phyloP scores from a whole-genome alignment of 2,113 vertebrate species.

The Gymnocephalus cernua region DNA sequence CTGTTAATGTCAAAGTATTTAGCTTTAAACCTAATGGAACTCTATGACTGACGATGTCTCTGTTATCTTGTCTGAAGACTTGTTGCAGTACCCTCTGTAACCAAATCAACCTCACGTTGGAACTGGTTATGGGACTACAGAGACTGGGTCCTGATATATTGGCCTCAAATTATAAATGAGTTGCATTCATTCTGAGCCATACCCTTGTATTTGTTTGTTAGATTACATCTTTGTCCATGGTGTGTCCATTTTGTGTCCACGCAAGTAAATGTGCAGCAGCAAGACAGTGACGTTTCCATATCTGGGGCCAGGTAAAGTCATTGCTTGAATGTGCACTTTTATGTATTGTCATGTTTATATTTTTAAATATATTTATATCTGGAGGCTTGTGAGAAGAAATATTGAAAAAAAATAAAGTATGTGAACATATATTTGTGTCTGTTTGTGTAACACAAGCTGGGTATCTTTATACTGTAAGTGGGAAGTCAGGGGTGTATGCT shows the following conservation, averaged over 20 bases:
- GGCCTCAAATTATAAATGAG: conserved; percentile 47
- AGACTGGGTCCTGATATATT: conserved; percentile 51
- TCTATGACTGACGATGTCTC: conserved; percentile 47
- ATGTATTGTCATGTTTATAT: conserved; percentile 74
- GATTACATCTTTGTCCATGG: conserved; percentile 33
- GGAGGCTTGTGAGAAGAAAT: conserved; percentile 66
- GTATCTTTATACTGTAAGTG: background rate
- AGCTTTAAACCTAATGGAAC: conserved; percentile 53
- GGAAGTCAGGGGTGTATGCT: background rate
- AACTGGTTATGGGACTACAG: conserved; percentile 71
- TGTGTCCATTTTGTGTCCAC: conserved; percentile 50
- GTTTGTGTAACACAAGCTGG: conserved; percentile 29
- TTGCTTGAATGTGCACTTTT: conserved; percentile 73
- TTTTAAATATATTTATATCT: conserved; percentile 76
- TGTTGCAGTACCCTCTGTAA: conserved; percentile 69
- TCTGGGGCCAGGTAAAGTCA: conserved; percentile 55
- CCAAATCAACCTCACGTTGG: conserved; percentile 76
- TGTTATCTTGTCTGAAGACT: conserved; percentile 58
- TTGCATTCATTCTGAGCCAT: conserved; percentile 63
- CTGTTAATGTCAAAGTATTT: conserved; percentile 45
- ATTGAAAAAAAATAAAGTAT: conserved; percentile 69
- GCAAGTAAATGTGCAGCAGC: conserved; percentile 58
- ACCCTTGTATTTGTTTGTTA: conserved; percentile 48
- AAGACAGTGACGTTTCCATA: conserved; percentile 55
- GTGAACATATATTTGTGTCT: conserved; percentile 50